Evolutionary conservation across 2,113 vertebrate species (phyloP).

Genomic region (Rhinolophus ferrumequinum): DNA sequence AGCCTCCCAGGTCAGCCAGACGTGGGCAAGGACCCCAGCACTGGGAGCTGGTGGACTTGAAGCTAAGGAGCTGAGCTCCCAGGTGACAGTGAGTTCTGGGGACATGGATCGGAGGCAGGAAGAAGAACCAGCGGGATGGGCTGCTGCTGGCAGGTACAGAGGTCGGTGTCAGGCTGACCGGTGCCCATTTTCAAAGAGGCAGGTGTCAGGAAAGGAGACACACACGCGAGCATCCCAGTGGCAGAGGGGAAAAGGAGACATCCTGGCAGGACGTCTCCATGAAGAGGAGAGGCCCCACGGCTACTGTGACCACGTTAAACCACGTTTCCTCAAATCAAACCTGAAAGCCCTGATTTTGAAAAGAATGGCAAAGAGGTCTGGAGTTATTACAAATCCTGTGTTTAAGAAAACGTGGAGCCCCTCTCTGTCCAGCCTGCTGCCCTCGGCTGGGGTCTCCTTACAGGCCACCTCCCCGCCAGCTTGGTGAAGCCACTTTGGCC

Average conservation of each 20-base stretch:
- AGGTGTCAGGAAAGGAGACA: neutral
- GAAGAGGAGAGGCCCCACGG: neutral
- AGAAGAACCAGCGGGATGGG: neutral
- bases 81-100: neutral
- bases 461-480: neutral
- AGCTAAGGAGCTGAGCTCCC: neutral
- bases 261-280: neutral
- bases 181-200: neutral
- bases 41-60: fast-evolving
- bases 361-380: neutral
- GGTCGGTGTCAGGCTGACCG: neutral
- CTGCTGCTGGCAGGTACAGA: neutral
- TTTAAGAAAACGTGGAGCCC: neutral
- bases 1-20: neutral
- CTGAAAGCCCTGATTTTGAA: neutral
- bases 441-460: neutral
- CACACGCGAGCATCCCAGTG: neutral
- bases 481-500: too few relatives aligned
- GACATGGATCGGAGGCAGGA: neutral
- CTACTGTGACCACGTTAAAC: too few relatives aligned
- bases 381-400: neutral
- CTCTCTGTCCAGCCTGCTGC: neutral
- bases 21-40: neutral
- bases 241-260: neutral
- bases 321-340: fast-evolving